phyloP scores from a whole-genome alignment of 2,888 invertebrate species.

The Cyrtodaria siliqua region DNA sequence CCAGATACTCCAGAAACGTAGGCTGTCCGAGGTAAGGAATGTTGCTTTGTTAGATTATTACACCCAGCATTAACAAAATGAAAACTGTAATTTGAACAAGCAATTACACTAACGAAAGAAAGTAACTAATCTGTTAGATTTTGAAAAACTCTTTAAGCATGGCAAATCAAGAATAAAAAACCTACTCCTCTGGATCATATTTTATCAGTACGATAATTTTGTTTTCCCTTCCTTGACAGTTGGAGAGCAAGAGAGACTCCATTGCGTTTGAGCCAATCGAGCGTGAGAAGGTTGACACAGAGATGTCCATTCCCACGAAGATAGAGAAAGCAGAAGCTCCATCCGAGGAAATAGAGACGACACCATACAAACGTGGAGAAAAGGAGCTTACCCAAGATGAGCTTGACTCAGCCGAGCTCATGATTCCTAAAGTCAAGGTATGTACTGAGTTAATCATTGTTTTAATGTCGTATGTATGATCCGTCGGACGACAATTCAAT shows the following conservation, averaged over 20 bases:
- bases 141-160: too few relatives aligned
- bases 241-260: constrained; percentile 33
- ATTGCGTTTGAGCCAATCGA: constrained; percentile 53
- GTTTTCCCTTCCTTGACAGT: not conserved
- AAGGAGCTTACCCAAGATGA: constrained; percentile 71
- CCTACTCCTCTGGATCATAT: not conserved
- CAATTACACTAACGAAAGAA: too few relatives aligned
- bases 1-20: constrained; percentile 67
- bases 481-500: too few relatives aligned
- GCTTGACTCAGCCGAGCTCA: constrained; percentile 68
- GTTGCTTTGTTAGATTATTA: too few relatives aligned
- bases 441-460: not conserved
- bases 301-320: constrained; percentile 35
- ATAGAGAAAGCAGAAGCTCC: constrained; percentile 62
- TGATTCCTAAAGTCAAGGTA: constrained; percentile 70
- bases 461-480: too few relatives aligned
- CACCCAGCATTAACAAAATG: too few relatives aligned
- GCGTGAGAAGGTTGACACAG: constrained; percentile 55
- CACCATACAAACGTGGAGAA: constrained; percentile 52
- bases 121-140: too few relatives aligned
- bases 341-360: constrained; percentile 65
- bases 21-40: constrained; percentile 60
- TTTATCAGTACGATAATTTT: not conserved
- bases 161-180: too few relatives aligned
- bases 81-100: too few relatives aligned